Conservation (phyloP, 2,113 vertebrate genomes). For the Lepus europaeus region DNA sequence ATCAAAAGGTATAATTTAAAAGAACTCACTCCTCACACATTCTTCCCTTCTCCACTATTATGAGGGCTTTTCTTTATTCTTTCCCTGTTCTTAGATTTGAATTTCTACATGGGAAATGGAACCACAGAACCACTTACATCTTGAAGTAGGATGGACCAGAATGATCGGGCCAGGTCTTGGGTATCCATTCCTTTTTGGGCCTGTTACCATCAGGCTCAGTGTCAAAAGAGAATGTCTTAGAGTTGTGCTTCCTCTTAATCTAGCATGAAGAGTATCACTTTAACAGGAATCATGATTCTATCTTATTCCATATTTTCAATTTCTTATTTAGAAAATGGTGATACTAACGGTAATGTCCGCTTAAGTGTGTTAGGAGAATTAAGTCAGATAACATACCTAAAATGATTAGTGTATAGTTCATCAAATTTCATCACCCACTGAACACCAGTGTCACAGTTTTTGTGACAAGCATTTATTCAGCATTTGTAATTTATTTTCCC, state of each 20-base stretch:
- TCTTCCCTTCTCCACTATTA: neutral
- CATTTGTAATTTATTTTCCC: neutral
- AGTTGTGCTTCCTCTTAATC: neutral
- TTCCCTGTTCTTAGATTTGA: neutral
- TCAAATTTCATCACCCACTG: neutral
- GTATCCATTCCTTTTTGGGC: neutral
- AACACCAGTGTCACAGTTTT: no score
- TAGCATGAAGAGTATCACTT: neutral
- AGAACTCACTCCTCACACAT: neutral
- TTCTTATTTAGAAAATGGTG: neutral
- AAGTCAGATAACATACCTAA: neutral
- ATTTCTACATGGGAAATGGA: neutral
- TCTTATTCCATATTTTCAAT: neutral
- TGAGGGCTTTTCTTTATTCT: neutral
- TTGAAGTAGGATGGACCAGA: neutral
- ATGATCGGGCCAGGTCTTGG: neutral
- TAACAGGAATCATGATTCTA: neutral
- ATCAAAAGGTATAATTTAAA: neutral
- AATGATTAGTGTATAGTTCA: rapidly evolving
- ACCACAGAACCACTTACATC: neutral
- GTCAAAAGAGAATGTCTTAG: rapidly evolving
- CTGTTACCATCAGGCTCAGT: rapidly evolving
- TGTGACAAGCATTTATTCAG: neutral
- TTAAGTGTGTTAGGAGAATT: neutral
- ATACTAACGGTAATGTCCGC: no score